Conservation (phyloP, 2,113 vertebrate genomes). For the Paramisgurnus dabryanus region DNA sequence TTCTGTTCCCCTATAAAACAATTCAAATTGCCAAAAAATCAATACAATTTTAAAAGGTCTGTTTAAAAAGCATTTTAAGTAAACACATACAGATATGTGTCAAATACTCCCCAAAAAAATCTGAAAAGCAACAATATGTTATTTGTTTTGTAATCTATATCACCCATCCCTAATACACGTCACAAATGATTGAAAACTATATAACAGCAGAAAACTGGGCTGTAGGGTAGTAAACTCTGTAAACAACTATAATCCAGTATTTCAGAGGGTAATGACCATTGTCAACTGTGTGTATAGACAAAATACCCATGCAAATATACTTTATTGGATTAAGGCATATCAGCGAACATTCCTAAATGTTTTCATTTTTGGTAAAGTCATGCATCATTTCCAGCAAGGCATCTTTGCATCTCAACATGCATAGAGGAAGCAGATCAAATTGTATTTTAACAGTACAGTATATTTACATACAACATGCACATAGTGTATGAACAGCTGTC, state of each 20-base stretch:
- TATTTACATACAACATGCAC: conserved; percentile 1
- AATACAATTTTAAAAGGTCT: conserved; percentile 26
- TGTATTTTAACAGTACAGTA: neutral
- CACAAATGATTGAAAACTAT: conserved; percentile 49
- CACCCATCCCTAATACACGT: conserved; percentile 50
- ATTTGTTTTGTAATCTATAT: neutral
- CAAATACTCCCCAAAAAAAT: neutral
- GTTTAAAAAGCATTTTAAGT: conserved; percentile 38
- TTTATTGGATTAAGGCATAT: neutral
- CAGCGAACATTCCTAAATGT: neutral
- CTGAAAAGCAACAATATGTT: neutral
- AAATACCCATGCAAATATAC: conserved; percentile 7
- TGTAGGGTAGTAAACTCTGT: conserved; percentile 45
- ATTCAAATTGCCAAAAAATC: no score
- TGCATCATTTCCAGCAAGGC: conserved; percentile 27
- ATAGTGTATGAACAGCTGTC: conserved; percentile 29
- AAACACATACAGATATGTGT: conserved; percentile 17
- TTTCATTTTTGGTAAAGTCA: conserved; percentile 14
- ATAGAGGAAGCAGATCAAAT: conserved; percentile 5
- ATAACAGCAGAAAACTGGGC: conserved; percentile 21
- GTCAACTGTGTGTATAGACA: neutral
- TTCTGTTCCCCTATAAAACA: no score
- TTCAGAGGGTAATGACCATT: conserved; percentile 16
- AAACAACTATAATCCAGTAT: conserved; percentile 35
- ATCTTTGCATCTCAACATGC: conserved; percentile 39